These are phyloP conservation scores for Clytia hemisphaerica DNA, from an alignment of 30 jellyfish, hydroid and myxozoan genomes.

Conservation along the genomic window DNA sequence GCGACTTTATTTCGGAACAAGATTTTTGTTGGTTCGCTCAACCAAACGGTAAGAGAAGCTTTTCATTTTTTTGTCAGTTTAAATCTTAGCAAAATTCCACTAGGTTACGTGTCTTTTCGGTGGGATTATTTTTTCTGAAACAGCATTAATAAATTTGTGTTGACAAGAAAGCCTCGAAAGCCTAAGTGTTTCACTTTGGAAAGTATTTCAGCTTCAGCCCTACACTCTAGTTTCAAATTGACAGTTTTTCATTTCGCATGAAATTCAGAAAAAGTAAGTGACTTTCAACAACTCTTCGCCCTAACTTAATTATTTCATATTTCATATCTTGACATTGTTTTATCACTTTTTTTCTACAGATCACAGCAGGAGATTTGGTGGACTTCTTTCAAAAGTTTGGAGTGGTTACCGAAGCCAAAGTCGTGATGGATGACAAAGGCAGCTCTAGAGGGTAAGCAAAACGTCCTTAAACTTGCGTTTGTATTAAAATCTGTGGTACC, in stretches of 20 bases:
- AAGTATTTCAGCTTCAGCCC: too few species aligned
- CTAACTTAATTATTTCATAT: too few species aligned
- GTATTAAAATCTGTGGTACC: too few species aligned
- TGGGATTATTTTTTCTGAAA: background rate
- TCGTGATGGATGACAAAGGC: slow-evolving; percentile 18
- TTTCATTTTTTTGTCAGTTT: too few species aligned
- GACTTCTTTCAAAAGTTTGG: slow-evolving; percentile 27
- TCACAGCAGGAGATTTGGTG: slow-evolving; percentile 25
- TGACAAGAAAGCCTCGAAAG: too few species aligned
- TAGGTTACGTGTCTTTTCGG: background rate
- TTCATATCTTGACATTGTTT: background rate
- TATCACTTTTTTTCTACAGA: background rate
- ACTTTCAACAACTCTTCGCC: too few species aligned
- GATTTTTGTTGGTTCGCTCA: slow-evolving; percentile 31
- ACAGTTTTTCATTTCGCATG: background rate
- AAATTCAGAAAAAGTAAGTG: too few species aligned
- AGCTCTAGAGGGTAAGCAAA: slow-evolving; percentile 48
- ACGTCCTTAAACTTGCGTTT: too few species aligned
- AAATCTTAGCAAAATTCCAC: too few species aligned
- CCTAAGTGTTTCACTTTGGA: too few species aligned
- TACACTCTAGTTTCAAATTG: too few species aligned
- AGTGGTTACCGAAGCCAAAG: slow-evolving; percentile 35
- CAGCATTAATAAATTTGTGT: background rate
- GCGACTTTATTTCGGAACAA: slow-evolving; percentile 31
- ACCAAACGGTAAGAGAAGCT: slow-evolving; percentile 25